Evolutionary conservation across 2,888 invertebrate genomes (phyloP), one percentile per base, ranked within the genome.

Genomic region (Syrista parreyssii): DNA sequence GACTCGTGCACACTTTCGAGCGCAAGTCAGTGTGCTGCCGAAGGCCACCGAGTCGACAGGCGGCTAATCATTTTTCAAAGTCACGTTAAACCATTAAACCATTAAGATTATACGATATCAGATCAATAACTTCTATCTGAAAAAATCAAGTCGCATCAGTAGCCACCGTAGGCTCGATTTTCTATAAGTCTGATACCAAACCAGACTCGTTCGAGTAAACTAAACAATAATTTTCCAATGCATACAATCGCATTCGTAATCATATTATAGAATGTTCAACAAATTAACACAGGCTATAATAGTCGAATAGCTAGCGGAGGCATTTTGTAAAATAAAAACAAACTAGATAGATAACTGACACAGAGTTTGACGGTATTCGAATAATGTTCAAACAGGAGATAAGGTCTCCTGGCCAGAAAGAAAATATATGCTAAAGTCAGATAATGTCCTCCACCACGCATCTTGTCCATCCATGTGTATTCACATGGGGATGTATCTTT

Each of bases 321-420:
- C 4, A 23, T 55, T 23, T 55, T 23, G 55, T 55, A 55, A 55
- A 55, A 55, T 55, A 23, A 55, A 55, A 23, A 23, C 23, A 15
- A 23, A 55, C 55, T 23, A 23, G 55, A 55, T 23, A 31, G 71
- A 71, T 71, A 71, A 33, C 31, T 3, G 31, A 32, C 12, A 55
- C 76, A 75, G 68, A 79, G 81, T 83, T 84, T 69, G 73, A 79
- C 76, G 82, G 83, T 81, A 84, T 84, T 78, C 83, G 78, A 85
- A 83, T 81, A 83, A 84, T 84, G 84, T 83, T 81, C 82, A 84
- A 87, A 86, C 87, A 86, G 86, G 85, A 89, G 87, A 89, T 89
- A 88, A 87, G 88, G 85, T 86, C 84, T 33, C 23, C 71, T 32
- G 83, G 76, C 82, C 86, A 82, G 75, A 84, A 85, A 82, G 75